Evolutionary conservation across 2,888 invertebrate species (phyloP), one percentile per base, ranked within the genome.

Genomic region (Platynereis dumerilii): DNA sequence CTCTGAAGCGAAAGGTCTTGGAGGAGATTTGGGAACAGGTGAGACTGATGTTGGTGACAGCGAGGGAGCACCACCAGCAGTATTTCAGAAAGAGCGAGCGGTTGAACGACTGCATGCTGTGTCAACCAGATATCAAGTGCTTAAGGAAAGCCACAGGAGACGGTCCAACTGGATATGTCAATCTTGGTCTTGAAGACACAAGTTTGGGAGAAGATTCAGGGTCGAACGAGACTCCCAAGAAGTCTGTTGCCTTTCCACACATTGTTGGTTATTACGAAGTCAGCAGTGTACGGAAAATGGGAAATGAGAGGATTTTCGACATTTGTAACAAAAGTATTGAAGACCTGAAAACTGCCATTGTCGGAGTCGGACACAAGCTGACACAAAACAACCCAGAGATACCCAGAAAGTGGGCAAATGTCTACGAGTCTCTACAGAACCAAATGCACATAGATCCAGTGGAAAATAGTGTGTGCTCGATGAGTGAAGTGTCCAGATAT

Each of bases 241-340:
- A 61, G 22, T 55, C 61, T n/a, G 54, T 71, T 2, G 42, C 68
- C 20, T 71, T 68, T 24, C 71, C 72, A 1, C 72, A 72, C 62
- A 68, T 72, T 17, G 60, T 72, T 12, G 72, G 71, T 12, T 72
- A 72, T 58, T 69, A 70, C 45, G 71, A 72, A 54, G 68, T 72
- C 29, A 69, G 72, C 58, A 70, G 70, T 44, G 60, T 69, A 12
- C 64, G 62, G 39, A n/a, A 65, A 20, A 45, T 67, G n/a, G 69
- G 69, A 15, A 67, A 63, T 45, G 54, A 54, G 7, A 56, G 55
- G 10, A 22, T 63, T 27, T 54, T 65, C 12, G 52, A 61, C 28
- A 54, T 61, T 17, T 17, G 61, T 54, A 72, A 72, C 57, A 63
- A 52, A 44, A 68, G 69, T 54, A 66, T 72, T 26, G 66, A 72